phyloP scores from a whole-genome alignment of 2,797 vertebrate genomes.

The Miichthys miiuy region DNA sequence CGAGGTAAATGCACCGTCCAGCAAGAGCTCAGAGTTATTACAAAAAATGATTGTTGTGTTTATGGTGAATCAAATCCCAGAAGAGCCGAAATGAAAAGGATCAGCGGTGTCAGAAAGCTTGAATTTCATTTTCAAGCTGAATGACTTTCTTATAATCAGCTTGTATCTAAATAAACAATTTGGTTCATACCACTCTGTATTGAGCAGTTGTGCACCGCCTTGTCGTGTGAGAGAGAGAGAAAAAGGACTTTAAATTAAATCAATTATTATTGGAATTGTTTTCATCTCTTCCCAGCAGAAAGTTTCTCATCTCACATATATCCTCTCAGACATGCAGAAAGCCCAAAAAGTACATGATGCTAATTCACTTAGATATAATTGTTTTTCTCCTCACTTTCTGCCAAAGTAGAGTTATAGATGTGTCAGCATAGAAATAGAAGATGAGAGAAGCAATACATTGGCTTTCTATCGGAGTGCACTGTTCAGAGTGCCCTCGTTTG shows the following conservation, averaged over 20 bases:
- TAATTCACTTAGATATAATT: conserved; percentile 71
- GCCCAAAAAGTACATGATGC: conserved; percentile 58
- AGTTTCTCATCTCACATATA: conserved; percentile 51
- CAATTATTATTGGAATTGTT: conserved; percentile 57
- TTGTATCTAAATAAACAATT: conserved; percentile 67
- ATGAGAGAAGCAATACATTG: conserved; percentile 72
- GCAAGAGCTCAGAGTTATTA: background rate
- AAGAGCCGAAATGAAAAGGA: conserved; percentile 45
- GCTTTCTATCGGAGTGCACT: conserved; percentile 67
- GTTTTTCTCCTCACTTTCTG: conserved; percentile 66
- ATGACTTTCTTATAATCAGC: conserved; percentile 55
- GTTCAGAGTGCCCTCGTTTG: conserved; percentile 71
- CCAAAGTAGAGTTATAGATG: conserved; percentile 63
- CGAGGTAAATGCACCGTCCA: conserved; percentile 86
- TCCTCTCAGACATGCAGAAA: conserved; percentile 48
- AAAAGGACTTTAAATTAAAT: conserved; percentile 50
- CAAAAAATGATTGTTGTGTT: conserved; percentile 28
- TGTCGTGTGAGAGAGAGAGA: background rate
- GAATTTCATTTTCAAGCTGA: conserved; percentile 68
- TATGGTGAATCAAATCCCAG: conserved; percentile 37
- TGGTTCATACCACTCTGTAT: conserved; percentile 44
- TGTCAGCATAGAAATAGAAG: conserved; percentile 69
- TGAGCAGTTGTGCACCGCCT: background rate
- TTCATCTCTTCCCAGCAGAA: conserved; percentile 53
- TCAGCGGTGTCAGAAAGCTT: conserved; percentile 33